Evolutionary conservation across 2,888 invertebrate genomes (phyloP), one percentile per base, ranked within the genome.

Genomic region (Altica lythri): DNA sequence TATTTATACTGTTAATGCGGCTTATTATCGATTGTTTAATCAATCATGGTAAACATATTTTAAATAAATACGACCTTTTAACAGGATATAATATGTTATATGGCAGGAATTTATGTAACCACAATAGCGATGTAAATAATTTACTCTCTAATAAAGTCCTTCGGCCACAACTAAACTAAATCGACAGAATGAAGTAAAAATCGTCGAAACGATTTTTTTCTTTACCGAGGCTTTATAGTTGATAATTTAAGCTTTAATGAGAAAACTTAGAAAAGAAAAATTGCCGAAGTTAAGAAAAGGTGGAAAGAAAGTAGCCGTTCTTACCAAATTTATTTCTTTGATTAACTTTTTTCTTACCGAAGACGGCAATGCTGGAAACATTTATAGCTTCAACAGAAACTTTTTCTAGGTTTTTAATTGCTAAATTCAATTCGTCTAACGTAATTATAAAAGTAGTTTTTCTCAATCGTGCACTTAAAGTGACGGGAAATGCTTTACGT

Each of bases 241-340:
- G 63, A 63, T 67, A 69, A 70, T 68, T 71, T 64, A 70, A 66
- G 67, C 66, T 65, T 67, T 71, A 71, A 71, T 71, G 71, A 69
- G 70, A 71, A 71, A 71, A 71, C 68, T 71, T 69, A 55, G 61
- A 60, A 65, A 69, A 71, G 69, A 70, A 71, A 70, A 70, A 69
- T 68, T 64, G 68, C 66, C 60, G 63, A 69, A 71, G 68, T 70
- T 69, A 60, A 60, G 66, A 63, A 68, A 70, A 69, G 69, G 69
- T 68, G 65, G 64, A 61, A 64, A 66, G 66, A 63, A 62, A 60
- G 65, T 66, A 17, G 65, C 55, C 65, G 65, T 49, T 55, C 66
- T 63, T 59, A 65, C 61, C 59, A 66, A 69, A 71, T 70, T 70
- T 70, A 71, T 71, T 71, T 70, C 68, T 68, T 69, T 71, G 69